phyloP scores from a whole-genome alignment of 2,113 vertebrate species.

The Myrmophylax atrothorax region DNA sequence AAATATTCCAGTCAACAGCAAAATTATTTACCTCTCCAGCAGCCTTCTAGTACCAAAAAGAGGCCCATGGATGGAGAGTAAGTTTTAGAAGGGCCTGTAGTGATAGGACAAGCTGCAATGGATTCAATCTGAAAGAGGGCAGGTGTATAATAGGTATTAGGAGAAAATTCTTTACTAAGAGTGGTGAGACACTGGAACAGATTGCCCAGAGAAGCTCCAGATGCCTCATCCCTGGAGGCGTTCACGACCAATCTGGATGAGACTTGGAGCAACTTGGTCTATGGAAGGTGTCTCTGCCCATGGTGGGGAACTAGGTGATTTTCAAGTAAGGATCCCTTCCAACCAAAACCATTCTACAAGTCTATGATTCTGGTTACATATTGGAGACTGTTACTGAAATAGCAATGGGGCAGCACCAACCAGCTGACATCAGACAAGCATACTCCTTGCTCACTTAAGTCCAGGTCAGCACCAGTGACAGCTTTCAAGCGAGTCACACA shows the following conservation, averaged over 20 bases:
- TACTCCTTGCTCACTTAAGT: background rate
- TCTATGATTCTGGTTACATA: background rate
- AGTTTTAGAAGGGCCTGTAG: background rate
- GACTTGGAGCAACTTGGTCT: background rate
- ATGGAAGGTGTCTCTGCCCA: background rate
- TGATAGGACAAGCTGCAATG: background rate
- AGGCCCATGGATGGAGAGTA: background rate
- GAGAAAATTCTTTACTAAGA: background rate
- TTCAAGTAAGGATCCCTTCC: background rate
- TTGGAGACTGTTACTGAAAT: background rate
- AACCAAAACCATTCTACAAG: background rate
- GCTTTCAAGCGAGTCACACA: background rate
- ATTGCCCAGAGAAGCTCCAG: background rate
- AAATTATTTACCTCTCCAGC: background rate
- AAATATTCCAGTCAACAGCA: background rate
- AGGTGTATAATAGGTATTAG: background rate
- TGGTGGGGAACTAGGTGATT: background rate
- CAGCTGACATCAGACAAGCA: background rate
- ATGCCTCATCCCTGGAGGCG: background rate
- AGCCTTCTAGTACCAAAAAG: background rate
- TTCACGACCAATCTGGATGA: no score
- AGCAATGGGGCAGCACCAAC: background rate
- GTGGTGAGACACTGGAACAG: background rate
- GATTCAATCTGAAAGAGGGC: background rate
- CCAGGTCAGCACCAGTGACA: background rate